Evolutionary conservation across 2,797 vertebrate genomes (phyloP), one percentile per base, ranked within the genome.

Genomic region (Sternotherus odoratus): DNA sequence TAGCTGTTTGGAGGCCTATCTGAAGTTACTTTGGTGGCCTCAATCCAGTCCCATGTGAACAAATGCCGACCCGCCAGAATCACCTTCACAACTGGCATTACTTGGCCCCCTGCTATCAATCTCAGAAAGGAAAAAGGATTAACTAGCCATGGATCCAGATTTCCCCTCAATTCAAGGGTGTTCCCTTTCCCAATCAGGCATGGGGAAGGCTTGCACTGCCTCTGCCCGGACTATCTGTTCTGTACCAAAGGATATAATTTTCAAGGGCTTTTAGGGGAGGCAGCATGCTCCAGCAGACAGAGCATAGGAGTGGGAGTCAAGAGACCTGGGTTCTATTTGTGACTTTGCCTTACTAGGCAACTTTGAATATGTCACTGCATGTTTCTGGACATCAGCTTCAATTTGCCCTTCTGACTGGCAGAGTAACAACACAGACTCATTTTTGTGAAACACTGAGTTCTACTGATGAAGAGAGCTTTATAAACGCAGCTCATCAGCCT

Each of bases 101-200:
- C 5, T 69, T 39, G n/a, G 23, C 85, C 36, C 85, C 39, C 94
- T 91, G 92, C 87, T 94, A 88, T 72, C 81, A 87, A 63, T 79
- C 12, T 0, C 54, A 30, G 50, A 36, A 53, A 79, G 51, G 77
- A 81, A 82, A 57, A 39, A n/a, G 36, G 92, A 79, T 56, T 74
- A 56, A 69, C 51, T 86, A 91, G 53, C 86, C 89, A 74, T 74
- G 81, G 77, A 75, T 63, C 75, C 92, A 9, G 8, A 75, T 84
- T 82, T 12, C 21, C 56, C 77, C 87, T 80, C 75, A 92, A 5
- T 17, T 82, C 83, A 36, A 57, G 15, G 56, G 33, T 12, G 53
- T 57, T 15, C n/a, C 28, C 50, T 26, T 63, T 75, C 48, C 51
- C 24, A 13, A 1, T 49, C 43, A 46, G 16, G 11, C 72, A 53